These are phyloP conservation scores for Lytechinus pictus DNA, from an alignment of 35 echinoderm and acorn worm genomes.

Conservation along the genomic window DNA sequence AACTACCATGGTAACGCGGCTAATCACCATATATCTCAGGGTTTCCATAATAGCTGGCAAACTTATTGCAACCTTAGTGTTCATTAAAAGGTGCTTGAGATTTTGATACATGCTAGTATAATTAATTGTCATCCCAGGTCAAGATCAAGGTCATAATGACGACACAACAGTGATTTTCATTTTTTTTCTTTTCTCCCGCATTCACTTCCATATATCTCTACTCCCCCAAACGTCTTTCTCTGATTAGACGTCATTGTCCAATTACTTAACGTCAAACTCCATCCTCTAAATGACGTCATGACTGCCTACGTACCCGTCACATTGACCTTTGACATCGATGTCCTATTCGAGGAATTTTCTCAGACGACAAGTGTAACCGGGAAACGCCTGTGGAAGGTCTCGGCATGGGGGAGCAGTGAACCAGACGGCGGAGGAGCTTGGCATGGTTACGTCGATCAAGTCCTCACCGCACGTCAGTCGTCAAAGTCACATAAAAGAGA, in stretches of 20 bases:
- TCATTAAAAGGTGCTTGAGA: no score
- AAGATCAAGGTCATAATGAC: no score
- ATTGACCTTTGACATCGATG: conserved; percentile 14
- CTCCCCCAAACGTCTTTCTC: neutral
- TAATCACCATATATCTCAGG: no score
- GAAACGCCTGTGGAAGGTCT: neutral
- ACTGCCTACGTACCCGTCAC: neutral
- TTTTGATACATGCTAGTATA: no score
- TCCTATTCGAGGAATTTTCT: conserved; percentile 22
- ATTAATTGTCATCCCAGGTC: no score
- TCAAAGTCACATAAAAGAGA: neutral
- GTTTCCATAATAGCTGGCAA: no score
- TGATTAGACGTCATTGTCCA: neutral
- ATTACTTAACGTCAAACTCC: neutral
- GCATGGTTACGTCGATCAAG: conserved; percentile 29
- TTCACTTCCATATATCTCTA: neutral
- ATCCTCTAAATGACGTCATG: neutral
- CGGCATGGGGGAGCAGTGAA: neutral
- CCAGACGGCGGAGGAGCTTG: neutral
- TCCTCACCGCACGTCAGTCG: neutral
- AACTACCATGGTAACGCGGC: no score
- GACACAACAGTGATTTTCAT: no score
- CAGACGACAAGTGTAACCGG: conserved; percentile 35
- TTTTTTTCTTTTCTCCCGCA: neutral
- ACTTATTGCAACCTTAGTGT: no score